Evolutionary conservation across 2,888 invertebrate genomes (phyloP), one percentile per base, ranked within the genome.

Genomic region (Drosophila paucipuncta): DNA sequence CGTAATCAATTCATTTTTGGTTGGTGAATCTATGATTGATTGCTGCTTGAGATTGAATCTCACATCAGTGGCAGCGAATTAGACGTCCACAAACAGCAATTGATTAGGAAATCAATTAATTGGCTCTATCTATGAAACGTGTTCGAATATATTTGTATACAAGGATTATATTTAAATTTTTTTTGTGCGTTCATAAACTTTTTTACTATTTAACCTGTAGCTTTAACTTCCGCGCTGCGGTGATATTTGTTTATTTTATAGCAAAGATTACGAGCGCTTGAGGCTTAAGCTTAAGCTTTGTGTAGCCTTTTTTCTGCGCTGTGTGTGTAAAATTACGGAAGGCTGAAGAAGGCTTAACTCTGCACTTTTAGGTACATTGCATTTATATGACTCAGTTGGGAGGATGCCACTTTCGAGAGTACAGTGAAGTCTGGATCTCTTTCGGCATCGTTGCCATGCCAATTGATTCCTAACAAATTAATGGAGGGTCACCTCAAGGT

Each of bases 1-100:
- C 10, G 18, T 41, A 57, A 39, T 41, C 11, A 63, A 63, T n/a
- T 30, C 9, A 10, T 6, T 9, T 49, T 59, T 50, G 54, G 33
- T 28, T 41, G 25, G 1, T 47, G 47, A 16, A 25, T 25, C 16
- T 47, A 25, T 74, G 79, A 76, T 76, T 65, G 75, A 76, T 75
- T 53, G 37, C 57, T 33, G 18, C 33, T 11, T 54, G 33, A 13
- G 6, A 35, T 4, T 25, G 33, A 52, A 57, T 47, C 58, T 52
- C 55, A 28, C 5, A 31, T 30, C 16, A n/a, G 1, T 1, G 4
- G 7, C 3, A 31, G 11, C n/a, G 53, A 31, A 30, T 47, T 5
- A 1, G 16, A 25, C 28, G 30, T 18, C 22, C 13, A 57, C 25
- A 25, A 58, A 11, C 37, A 30, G 54, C 28, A 13, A 28, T 18